phyloP scores from a whole-genome alignment of 2,888 invertebrate genomes.

The Tipula lateralis region DNA sequence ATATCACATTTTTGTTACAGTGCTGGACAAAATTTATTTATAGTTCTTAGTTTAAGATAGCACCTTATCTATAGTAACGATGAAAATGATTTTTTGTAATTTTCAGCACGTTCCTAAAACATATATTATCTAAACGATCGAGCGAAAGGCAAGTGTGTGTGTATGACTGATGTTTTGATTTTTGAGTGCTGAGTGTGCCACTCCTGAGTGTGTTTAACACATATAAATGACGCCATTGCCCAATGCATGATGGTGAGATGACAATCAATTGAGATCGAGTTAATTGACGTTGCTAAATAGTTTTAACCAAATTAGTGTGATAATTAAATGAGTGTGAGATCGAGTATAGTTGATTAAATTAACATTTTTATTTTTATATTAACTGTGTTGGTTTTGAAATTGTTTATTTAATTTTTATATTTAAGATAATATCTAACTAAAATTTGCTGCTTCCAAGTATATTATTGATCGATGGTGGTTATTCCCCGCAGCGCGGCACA shows the following conservation, averaged over 20 bases:
- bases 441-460: not conserved
- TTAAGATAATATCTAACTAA: not conserved
- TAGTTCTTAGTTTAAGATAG: not conserved
- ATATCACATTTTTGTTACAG: not conserved
- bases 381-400: not conserved
- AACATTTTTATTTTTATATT: not conserved
- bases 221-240: not conserved
- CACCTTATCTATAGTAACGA: not conserved
- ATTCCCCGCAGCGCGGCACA: not conserved
- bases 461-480: not conserved
- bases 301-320: slow-evolving; percentile 11
- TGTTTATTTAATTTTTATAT: not conserved
- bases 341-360: not conserved
- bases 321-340: not conserved
- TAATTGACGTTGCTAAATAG: not conserved
- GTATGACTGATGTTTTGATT: not conserved
- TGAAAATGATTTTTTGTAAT: slow-evolving; percentile 7
- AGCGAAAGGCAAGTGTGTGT: not conserved
- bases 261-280: not conserved
- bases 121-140: too few relatives aligned
- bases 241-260: not conserved
- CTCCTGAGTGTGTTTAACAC: not conserved
- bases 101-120: not conserved
- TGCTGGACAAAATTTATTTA: not conserved
- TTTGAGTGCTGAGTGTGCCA: not conserved